These are phyloP conservation scores for Eubasilissa splendida DNA, from an alignment of 2,888 invertebrate species.

Conservation along the genomic window DNA sequence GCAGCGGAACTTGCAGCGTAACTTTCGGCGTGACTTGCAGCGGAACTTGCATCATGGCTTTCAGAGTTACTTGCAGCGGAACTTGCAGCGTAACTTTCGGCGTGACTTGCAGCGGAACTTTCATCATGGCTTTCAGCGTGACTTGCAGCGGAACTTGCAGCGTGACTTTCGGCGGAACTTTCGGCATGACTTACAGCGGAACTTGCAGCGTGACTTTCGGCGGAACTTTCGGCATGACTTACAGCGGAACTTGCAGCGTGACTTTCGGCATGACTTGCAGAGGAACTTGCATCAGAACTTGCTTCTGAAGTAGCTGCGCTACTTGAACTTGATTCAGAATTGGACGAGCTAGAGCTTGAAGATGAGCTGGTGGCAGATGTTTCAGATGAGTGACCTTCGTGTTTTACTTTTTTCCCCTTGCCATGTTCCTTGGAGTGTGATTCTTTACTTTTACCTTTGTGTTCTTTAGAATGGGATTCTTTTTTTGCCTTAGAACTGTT, in stretches of 20 bases:
- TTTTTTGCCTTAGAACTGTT: not conserved
- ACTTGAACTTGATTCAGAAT: not conserved
- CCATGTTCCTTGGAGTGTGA: too few relatives aligned
- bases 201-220: not conserved
- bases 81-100: not conserved
- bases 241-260: not conserved
- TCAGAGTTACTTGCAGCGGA: not conserved
- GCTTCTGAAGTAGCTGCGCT: not conserved
- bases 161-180: conserved; percentile 28
- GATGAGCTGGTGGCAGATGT: not conserved
- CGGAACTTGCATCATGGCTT: not conserved
- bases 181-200: conserved; percentile 2
- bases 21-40: not conserved
- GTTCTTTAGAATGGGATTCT: not conserved
- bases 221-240: not conserved
- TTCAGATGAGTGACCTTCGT: not conserved
- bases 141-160: not conserved
- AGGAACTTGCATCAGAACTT: not conserved
- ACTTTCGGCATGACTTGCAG: not conserved
- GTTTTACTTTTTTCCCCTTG: not conserved
- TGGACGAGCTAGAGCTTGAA: conserved; percentile 1
- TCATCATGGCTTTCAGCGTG: not conserved
- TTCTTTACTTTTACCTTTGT: not conserved
- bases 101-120: not conserved
- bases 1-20: not conserved